Evolutionary conservation across 1,140 invertebrate genomes (phyloP).

Genomic region (Zaprionus taronus): DNA sequence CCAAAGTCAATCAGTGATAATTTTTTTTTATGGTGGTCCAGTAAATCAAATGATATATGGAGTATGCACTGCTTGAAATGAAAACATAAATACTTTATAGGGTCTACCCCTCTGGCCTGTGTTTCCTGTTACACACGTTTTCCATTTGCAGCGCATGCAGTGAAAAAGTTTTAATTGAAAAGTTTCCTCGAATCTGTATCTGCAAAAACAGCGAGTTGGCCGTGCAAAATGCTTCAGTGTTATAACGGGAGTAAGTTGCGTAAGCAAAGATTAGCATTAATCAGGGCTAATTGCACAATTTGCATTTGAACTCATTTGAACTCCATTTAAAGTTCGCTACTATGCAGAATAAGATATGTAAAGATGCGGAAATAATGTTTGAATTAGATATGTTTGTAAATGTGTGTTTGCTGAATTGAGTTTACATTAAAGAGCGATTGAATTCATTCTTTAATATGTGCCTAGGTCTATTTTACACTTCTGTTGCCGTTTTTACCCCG

Average conservation of each 20-base stretch:
- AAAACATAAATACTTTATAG: not conserved
- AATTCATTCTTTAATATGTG: not conserved
- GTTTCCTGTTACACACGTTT: conserved; percentile 1
- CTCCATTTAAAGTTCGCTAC: not conserved
- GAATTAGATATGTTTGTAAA: not conserved
- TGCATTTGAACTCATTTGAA: not conserved
- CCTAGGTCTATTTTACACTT: conserved; percentile 1
- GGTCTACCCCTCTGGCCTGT: not conserved
- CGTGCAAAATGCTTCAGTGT: too few relatives aligned
- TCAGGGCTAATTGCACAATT: conserved; percentile 2
- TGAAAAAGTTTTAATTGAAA: conserved; percentile 72
- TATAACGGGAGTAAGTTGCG: not conserved
- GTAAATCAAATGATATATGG: not conserved
- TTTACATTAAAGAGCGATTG: not conserved
- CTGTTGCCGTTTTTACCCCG: not conserved
- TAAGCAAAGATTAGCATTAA: not conserved
- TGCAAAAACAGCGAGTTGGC: conserved; percentile 15
- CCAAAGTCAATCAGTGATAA: too few relatives aligned
- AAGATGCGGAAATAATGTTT: not conserved
- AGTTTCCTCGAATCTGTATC: conserved; percentile 61
- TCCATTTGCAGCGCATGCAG: conserved; percentile 7
- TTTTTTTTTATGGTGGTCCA: too few relatives aligned
- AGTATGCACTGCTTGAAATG: not conserved
- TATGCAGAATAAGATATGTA: too few relatives aligned
- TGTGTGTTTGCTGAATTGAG: not conserved